A percentile compares a stretch with the other conserved stretches of the same genome.
Conservation (phyloP, 2,888 invertebrate genomes). For the Eristalis intricaria region DNA sequence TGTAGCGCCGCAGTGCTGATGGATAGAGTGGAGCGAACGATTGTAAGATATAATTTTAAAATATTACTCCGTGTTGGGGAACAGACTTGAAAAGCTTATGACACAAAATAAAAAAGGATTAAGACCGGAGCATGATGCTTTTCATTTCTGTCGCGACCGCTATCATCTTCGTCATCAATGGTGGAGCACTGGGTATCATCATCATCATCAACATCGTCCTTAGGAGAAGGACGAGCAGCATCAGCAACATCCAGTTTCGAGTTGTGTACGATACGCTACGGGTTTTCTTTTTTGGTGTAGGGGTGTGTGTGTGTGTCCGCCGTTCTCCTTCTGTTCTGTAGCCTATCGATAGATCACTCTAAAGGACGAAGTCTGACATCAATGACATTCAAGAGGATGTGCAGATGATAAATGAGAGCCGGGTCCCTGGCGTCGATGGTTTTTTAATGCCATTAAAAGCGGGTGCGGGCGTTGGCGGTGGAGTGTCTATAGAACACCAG, state of each 20-base stretch:
- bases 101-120: conserved; percentile 51
- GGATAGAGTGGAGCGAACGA: conserved; percentile 37
- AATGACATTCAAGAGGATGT: conserved; percentile 70
- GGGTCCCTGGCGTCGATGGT: conserved; percentile 66
- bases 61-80: conserved; percentile 34
- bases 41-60: conserved; percentile 61
- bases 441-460: conserved; percentile 63
- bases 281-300: conserved; percentile 14
- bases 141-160: conserved; percentile 26
- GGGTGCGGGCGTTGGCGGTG: background rate
- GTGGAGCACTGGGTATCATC: conserved; percentile 38
- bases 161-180: conserved; percentile 33
- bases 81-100: conserved; percentile 38
- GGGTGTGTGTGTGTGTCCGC: background rate
- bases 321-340: conserved; percentile 21
- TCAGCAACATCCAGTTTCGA: conserved; percentile 21
- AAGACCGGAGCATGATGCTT: conserved; percentile 53
- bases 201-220: conserved; percentile 25
- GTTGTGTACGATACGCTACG: background rate
- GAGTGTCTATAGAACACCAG: background rate
- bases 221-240: conserved; percentile 21
- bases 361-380: conserved; percentile 69
- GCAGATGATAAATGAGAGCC: conserved; percentile 70
- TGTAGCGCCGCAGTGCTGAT: conserved; percentile 16
- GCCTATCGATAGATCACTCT: conserved; percentile 69